phyloP scores from a whole-genome alignment of 2,888 invertebrate species.

The Tetragonula carbonaria region DNA sequence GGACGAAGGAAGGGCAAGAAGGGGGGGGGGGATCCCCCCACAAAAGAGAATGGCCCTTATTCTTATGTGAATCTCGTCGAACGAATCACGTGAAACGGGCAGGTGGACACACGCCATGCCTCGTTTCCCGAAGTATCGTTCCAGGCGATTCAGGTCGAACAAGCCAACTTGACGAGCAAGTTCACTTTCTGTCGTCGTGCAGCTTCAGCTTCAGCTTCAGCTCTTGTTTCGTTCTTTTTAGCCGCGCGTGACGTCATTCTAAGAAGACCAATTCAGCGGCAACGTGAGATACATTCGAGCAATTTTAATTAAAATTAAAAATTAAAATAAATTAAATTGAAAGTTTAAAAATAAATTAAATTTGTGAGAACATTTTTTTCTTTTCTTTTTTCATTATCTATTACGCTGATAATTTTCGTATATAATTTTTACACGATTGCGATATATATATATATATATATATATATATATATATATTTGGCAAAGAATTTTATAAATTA shows the following conservation, averaged over 20 bases:
- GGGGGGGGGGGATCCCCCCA: background rate
- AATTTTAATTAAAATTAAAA: too few relatives aligned
- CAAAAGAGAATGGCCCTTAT: conserved; percentile 34
- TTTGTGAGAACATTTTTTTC: too few relatives aligned
- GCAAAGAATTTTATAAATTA: too few relatives aligned
- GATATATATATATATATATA: too few relatives aligned
- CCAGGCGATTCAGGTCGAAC: conserved; percentile 28
- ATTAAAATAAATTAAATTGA: too few relatives aligned
- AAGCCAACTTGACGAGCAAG: conserved; percentile 16
- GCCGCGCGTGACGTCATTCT: background rate
- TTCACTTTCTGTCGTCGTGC: conserved; percentile 6
- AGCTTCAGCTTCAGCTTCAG: background rate
- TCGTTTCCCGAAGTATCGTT: conserved; percentile 30
- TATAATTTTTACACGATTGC: too few relatives aligned
- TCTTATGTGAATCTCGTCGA: conserved; percentile 32
- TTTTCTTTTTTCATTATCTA: too few relatives aligned
- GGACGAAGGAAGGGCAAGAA: conserved; percentile 13
- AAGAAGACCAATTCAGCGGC: background rate
- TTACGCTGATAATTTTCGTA: too few relatives aligned
- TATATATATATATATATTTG: too few relatives aligned
- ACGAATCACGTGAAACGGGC: conserved; percentile 31
- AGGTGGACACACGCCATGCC: conserved; percentile 26
- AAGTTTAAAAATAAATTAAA: too few relatives aligned
- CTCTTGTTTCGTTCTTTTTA: background rate
- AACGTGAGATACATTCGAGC: too few relatives aligned